These are phyloP conservation scores for Drosophila neotestacea DNA, from an alignment of 2,888 invertebrate genomes.

Conservation along the genomic window DNA sequence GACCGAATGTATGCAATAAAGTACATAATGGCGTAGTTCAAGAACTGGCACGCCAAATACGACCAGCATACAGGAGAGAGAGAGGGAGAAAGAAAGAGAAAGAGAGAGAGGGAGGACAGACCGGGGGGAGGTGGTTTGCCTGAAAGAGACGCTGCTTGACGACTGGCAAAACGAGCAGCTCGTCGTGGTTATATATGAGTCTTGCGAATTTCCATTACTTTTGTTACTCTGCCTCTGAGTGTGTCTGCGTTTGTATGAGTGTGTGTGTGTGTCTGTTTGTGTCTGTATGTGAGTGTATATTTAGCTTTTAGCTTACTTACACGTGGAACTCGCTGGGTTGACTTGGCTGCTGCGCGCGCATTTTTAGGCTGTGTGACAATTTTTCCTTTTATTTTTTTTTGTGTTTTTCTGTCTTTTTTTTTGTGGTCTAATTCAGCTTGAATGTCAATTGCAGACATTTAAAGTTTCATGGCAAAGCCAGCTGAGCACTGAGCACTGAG, in stretches of 20 bases:
- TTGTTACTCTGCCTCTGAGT: slow-evolving; percentile 48
- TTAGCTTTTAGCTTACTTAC: slow-evolving; percentile 66
- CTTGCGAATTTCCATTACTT: slow-evolving; percentile 70
- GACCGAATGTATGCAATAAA: slow-evolving; percentile 80
- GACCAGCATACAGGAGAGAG: not conserved
- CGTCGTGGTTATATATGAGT: slow-evolving; percentile 45
- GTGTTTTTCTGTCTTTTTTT: not conserved
- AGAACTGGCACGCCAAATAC: slow-evolving; percentile 66
- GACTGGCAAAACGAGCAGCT: slow-evolving; percentile 57
- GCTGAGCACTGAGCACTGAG: slow-evolving; percentile 11
- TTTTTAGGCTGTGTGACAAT: slow-evolving; percentile 75
- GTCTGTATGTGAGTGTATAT: slow-evolving; percentile 27
- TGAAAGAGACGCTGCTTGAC: slow-evolving; percentile 47
- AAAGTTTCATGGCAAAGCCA: slow-evolving; percentile 62
- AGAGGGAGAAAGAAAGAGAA: not conserved
- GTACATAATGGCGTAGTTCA: slow-evolving; percentile 81
- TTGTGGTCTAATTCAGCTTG: slow-evolving; percentile 48
- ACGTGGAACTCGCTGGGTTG: slow-evolving; percentile 60
- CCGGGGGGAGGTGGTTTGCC: slow-evolving; percentile 25
- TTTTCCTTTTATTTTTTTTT: slow-evolving; percentile 38
- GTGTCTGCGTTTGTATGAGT: slow-evolving; percentile 9
- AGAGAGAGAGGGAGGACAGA: not conserved
- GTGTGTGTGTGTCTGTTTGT: slow-evolving; percentile 8
- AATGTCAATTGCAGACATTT: slow-evolving; percentile 80
- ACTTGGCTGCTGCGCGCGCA: slow-evolving; percentile 72